A percentile compares a stretch with the other conserved stretches of the same genome.
Conservation (phyloP, 2,888 invertebrate genomes). For the Teleiodes luculella region DNA sequence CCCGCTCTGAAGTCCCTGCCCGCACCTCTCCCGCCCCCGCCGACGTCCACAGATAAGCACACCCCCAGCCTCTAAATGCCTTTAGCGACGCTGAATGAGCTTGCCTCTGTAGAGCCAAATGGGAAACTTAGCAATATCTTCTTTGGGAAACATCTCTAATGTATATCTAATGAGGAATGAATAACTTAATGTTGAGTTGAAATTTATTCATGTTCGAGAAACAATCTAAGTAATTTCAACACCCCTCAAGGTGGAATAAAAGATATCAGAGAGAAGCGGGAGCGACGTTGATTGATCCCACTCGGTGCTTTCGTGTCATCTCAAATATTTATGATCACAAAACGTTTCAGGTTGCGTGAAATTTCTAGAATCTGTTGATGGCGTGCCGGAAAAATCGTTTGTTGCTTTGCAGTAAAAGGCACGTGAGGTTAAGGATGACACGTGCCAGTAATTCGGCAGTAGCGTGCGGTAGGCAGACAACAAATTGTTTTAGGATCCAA, state of each 20-base stretch:
- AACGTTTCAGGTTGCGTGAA: slow-evolving; percentile 20
- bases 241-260: slow-evolving; percentile 28
- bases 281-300: slow-evolving; percentile 24
- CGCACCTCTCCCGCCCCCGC: slow-evolving; percentile 27
- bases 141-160: slow-evolving; percentile 42
- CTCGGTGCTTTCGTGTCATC: slow-evolving; percentile 22
- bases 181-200: slow-evolving; percentile 37
- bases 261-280: slow-evolving; percentile 25
- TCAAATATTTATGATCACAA: slow-evolving; percentile 26
- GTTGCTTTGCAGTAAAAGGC: slow-evolving; percentile 19
- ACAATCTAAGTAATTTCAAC: slow-evolving; percentile 32
- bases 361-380: slow-evolving; percentile 12
- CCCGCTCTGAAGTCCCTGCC: slow-evolving; percentile 32
- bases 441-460: slow-evolving; percentile 10
- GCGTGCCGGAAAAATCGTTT: slow-evolving; percentile 20
- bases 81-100: slow-evolving; percentile 53
- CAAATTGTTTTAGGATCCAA: not conserved
- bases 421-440: not conserved
- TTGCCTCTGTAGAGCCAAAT: slow-evolving; percentile 43
- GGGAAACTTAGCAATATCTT: slow-evolving; percentile 49
- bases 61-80: slow-evolving; percentile 57
- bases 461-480: slow-evolving; percentile 1
- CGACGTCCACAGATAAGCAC: slow-evolving; percentile 54
- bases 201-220: slow-evolving; percentile 34
- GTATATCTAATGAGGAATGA: slow-evolving; percentile 48